Conservation (phyloP, 2,888 invertebrate genomes). For the Acrobasis suavella region DNA sequence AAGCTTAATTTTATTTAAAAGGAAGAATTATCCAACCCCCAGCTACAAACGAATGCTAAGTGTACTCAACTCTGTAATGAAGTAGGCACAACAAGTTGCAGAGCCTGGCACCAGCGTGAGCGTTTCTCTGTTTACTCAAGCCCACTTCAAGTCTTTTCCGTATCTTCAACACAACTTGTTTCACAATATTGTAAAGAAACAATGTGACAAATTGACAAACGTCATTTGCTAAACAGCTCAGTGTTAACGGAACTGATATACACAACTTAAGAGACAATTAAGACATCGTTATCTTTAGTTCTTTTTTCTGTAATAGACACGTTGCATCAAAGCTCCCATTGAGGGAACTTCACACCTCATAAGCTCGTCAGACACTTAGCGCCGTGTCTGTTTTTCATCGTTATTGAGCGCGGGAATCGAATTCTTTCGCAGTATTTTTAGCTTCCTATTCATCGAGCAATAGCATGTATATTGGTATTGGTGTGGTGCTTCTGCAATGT, state of each 20-base stretch:
- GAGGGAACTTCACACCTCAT: constrained; percentile 50
- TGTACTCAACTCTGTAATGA: constrained; percentile 10
- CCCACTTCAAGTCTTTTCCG: constrained; percentile 11
- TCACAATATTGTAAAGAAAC: constrained; percentile 23
- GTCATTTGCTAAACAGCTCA: constrained; percentile 35
- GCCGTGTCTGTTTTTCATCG: constrained; percentile 63
- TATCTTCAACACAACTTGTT: constrained; percentile 22
- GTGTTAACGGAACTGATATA: constrained; percentile 2
- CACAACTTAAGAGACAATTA: constrained; percentile 2
- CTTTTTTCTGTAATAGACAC: constrained; percentile 18
- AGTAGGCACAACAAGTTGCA: constrained; percentile 11
- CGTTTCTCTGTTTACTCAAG: constrained; percentile 17
- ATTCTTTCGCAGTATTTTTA: constrained; percentile 53
- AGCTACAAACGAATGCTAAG: constrained; percentile 13
- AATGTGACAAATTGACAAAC: constrained; percentile 38
- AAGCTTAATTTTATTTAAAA: background rate
- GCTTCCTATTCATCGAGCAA: constrained; percentile 27
- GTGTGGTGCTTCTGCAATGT: too few relatives aligned
- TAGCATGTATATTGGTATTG: background rate
- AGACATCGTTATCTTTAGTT: background rate
- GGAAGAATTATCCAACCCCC: constrained; percentile 1
- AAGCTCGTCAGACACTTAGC: constrained; percentile 55
- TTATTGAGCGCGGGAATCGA: constrained; percentile 41
- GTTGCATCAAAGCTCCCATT: constrained; percentile 35
- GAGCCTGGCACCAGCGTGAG: constrained; percentile 1